Evolutionary conservation across 2,113 vertebrate species (phyloP), one percentile per base, ranked within the genome.

Genomic region (Mesitornis unicolor): DNA sequence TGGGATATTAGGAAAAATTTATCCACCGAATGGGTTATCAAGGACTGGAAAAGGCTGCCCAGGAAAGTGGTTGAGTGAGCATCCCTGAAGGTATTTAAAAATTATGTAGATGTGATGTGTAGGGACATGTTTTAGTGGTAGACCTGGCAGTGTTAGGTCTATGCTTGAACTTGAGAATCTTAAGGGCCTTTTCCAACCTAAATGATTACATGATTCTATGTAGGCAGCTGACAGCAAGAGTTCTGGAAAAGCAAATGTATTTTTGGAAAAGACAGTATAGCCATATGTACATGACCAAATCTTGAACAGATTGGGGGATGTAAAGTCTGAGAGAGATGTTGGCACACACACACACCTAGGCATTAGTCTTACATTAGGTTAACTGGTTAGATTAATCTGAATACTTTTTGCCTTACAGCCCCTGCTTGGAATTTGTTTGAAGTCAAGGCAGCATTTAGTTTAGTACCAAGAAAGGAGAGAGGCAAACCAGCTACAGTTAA

Each of bases 251-350:
- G 9, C 33, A 74, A 54, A 50, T 13, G 5, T 53, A 7, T 28
- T 75, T 40, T 71, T 79, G 42, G 51, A 67, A 84, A 68, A 81
- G 28, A 21, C 16, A 38, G 5, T 35, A 22, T 60, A 82, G 22
- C 13, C 19, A 2, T 79, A 36, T 17, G 7, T 45, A 61, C 11
- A 18, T 43, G 50, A 48, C 12, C n/a, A 40, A 86, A 75, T 90
- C 92, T 94, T 96, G 87, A 97, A 76, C 59, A 93, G 81, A 87
- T 75, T 48, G 31, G 56, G 96, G 92, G 69, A 82, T 97, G 25
- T 83, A 24, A 43, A 43, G 11, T 85, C 43, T 63, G 65, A 67
- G 36, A 59, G 26, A 63, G 40, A 48, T 54, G 16, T 69, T 92
- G 42, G 48, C 79, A 79, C 76, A 70, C 64, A 93, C 59, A 81